Percentiles rank a stretch among this genome's conserved stretches.
Evolutionary conservation across 2,113 vertebrate genomes (phyloP).

Genomic region (Catharus minimus): DNA sequence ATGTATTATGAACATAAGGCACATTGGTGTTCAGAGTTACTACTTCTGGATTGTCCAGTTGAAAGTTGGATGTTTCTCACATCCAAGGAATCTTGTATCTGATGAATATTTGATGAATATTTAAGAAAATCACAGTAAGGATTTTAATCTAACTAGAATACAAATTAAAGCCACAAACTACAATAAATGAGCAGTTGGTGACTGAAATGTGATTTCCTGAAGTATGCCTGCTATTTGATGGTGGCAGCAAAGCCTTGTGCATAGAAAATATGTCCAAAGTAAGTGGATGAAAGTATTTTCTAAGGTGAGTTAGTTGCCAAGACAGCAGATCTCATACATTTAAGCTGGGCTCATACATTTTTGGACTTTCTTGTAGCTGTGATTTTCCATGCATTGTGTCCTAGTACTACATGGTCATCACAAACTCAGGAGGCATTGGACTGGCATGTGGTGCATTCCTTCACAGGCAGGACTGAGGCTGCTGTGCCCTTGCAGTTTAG

Average conservation of each 20-base stretch:
- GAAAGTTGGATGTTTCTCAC: background rate
- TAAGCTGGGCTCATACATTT: background rate
- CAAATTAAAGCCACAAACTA: slow-evolving; percentile 6
- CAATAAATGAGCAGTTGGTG: background rate
- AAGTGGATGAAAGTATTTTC: slow-evolving; percentile 39
- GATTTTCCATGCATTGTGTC: background rate
- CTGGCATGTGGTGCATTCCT: background rate
- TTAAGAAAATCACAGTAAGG: background rate
- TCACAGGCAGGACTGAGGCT: background rate
- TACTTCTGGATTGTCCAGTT: background rate
- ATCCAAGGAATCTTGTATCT: background rate
- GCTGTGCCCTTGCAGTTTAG: background rate
- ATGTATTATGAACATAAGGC: background rate
- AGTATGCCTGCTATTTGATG: slow-evolving; percentile 6
- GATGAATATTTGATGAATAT: background rate
- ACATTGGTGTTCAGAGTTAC: background rate
- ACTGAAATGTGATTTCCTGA: background rate
- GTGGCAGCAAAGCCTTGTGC: slow-evolving; percentile 36
- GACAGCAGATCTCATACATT: background rate
- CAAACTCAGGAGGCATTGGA: background rate
- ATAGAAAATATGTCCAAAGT: slow-evolving; percentile 56
- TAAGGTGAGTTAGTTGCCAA: background rate
- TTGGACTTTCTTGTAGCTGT: background rate
- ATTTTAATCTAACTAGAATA: background rate
- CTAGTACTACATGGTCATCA: background rate